These are phyloP conservation scores for Barypeithes pellucidus DNA, from an alignment of 2,888 invertebrate species.

Conservation along the genomic window DNA sequence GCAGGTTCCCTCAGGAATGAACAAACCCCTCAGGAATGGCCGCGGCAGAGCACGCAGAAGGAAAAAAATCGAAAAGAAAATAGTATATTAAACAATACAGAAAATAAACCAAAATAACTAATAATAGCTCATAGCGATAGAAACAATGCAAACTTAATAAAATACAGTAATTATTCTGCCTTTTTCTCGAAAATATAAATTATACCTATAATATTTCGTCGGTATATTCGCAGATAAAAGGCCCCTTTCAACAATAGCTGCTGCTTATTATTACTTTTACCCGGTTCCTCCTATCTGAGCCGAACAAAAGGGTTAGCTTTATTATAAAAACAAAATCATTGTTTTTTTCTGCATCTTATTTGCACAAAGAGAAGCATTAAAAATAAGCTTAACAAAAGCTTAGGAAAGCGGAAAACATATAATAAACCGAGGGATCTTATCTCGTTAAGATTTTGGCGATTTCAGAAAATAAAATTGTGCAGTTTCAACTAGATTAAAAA, in stretches of 20 bases:
- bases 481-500: neutral
- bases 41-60: no score
- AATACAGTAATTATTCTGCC: neutral
- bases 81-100: no score
- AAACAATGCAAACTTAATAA: neutral
- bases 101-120: no score
- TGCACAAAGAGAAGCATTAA: constrained; percentile 39
- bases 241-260: constrained; percentile 32
- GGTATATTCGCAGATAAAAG: constrained; percentile 37
- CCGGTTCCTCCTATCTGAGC: constrained; percentile 32
- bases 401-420: constrained; percentile 26
- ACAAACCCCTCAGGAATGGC: no score
- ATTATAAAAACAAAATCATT: constrained; percentile 47
- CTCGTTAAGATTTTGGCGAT: constrained; percentile 28
- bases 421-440: constrained; percentile 25
- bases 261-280: constrained; percentile 42
- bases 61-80: no score
- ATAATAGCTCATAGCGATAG: no score
- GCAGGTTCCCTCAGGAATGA: no score
- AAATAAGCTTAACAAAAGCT: constrained; percentile 40
- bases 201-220: constrained; percentile 4
- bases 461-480: constrained; percentile 5
- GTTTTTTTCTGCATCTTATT: constrained; percentile 45
- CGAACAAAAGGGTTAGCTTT: constrained; percentile 42
- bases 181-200: constrained; percentile 10